These are phyloP conservation scores for Lipotes vexillifer DNA, from an alignment of 2,113 vertebrate genomes.

Conservation along the genomic window DNA sequence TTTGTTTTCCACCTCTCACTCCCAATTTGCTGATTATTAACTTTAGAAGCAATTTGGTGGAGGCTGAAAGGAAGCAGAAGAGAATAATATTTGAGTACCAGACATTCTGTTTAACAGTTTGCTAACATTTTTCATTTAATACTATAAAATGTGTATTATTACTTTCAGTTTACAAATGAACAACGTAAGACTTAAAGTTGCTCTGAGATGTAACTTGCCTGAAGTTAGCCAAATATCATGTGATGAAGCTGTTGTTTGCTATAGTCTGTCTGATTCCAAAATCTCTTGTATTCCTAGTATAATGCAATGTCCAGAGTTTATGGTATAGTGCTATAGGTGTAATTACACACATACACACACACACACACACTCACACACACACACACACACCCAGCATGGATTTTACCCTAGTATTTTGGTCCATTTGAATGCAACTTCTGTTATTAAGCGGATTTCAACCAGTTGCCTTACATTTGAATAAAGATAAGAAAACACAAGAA, in stretches of 20 bases:
- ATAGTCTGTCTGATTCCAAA: not conserved
- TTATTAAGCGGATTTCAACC: not conserved
- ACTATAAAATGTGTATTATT: not conserved
- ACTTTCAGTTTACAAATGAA: slow-evolving; percentile 27
- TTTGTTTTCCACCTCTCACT: not conserved
- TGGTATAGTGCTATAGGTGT: not conserved
- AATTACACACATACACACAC: not conserved
- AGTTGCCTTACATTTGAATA: not conserved
- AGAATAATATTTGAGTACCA: not conserved
- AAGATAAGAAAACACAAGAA: slow-evolving; percentile 10
- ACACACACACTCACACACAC: not conserved
- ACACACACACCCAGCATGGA: not conserved
- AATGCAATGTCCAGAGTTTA: not conserved
- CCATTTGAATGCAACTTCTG: not conserved
- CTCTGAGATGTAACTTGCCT: not conserved
- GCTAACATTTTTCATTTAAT: not conserved
- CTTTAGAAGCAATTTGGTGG: not conserved
- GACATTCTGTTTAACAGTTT: not conserved
- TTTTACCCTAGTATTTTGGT: not conserved
- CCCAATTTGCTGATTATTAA: slow-evolving; percentile 13
- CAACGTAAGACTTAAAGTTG: not conserved
- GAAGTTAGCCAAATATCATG: not conserved
- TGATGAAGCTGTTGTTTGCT: not conserved
- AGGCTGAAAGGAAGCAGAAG: not conserved
- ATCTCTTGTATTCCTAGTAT: not conserved